Evolutionary conservation across 2,113 vertebrate genomes (phyloP).

Genomic region (Phylloscopus trochiloides): DNA sequence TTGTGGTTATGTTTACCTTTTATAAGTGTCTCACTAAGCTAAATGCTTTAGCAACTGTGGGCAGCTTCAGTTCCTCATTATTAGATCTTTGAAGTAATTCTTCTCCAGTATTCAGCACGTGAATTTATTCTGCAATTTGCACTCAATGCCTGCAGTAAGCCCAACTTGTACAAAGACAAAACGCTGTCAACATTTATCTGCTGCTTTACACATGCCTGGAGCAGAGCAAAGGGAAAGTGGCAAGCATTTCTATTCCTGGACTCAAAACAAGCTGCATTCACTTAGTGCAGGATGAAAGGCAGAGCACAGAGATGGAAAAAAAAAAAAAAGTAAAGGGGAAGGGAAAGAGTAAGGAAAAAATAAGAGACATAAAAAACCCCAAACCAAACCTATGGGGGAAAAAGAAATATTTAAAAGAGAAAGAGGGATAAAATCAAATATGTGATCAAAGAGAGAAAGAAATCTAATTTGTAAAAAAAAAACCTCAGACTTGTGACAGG

Average conservation of each 20-base stretch:
- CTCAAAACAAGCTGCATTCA: neutral
- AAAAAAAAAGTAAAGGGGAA: neutral
- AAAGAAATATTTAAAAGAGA: neutral
- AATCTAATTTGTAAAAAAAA: neutral
- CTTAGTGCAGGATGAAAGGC: neutral
- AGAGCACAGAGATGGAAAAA: neutral
- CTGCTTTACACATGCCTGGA: conserved; percentile 10
- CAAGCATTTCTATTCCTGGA: conserved; percentile 6
- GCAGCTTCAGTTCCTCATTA: neutral
- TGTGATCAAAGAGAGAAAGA: neutral
- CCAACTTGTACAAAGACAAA: conserved; percentile 11
- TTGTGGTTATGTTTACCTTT: neutral
- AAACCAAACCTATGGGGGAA: no score
- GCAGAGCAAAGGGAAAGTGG: conserved; percentile 30
- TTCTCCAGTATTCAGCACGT: neutral
- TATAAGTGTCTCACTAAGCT: neutral
- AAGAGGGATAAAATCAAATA: neutral
- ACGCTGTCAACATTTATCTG: conserved; percentile 30
- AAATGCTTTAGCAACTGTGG: neutral
- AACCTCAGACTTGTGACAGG: neutral
- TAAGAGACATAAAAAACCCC: neutral
- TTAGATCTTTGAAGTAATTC: conserved; percentile 31
- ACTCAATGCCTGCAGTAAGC: neutral
- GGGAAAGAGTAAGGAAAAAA: neutral
- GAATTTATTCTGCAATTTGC: conserved; percentile 33